These are phyloP conservation scores for Neria commutata DNA, from an alignment of 2,888 invertebrate genomes.

Conservation along the genomic window DNA sequence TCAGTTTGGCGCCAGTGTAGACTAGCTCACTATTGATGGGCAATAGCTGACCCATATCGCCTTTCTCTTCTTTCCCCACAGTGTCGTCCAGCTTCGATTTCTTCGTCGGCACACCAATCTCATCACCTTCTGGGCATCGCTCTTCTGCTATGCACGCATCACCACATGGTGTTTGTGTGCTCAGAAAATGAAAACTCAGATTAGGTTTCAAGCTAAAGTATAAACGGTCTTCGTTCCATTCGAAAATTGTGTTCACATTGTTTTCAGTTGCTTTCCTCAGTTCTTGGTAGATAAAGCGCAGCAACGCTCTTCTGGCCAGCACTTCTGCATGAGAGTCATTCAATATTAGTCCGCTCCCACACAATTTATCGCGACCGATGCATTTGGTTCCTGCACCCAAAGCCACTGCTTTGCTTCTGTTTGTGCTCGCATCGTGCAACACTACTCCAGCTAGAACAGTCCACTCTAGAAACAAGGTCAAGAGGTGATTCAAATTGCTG, in stretches of 20 bases:
- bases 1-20: conserved; percentile 88
- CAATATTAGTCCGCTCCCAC: conserved; percentile 71
- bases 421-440: conserved; percentile 59
- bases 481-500: no score
- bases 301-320: conserved; percentile 80
- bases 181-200: conserved; percentile 80
- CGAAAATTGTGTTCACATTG: conserved; percentile 53
- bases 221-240: conserved; percentile 42
- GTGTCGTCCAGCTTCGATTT: conserved; percentile 33
- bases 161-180: conserved; percentile 90
- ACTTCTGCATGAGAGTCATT: conserved; percentile 95
- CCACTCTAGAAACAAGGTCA: no score
- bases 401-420: conserved; percentile 70
- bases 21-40: conserved; percentile 28
- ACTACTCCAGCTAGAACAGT: conserved; percentile 81
- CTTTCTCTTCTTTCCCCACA: conserved; percentile 27
- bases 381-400: conserved; percentile 93
- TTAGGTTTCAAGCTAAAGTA: conserved; percentile 65
- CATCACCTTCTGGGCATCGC: background rate
- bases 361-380: conserved; percentile 74
- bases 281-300: conserved; percentile 76
- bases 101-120: background rate
- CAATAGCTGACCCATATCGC: background rate
- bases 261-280: conserved; percentile 55
- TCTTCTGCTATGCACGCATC: conserved; percentile 89